phyloP scores from a whole-genome alignment of 2,113 vertebrate species.

The cat (Felis catus) region DNA sequence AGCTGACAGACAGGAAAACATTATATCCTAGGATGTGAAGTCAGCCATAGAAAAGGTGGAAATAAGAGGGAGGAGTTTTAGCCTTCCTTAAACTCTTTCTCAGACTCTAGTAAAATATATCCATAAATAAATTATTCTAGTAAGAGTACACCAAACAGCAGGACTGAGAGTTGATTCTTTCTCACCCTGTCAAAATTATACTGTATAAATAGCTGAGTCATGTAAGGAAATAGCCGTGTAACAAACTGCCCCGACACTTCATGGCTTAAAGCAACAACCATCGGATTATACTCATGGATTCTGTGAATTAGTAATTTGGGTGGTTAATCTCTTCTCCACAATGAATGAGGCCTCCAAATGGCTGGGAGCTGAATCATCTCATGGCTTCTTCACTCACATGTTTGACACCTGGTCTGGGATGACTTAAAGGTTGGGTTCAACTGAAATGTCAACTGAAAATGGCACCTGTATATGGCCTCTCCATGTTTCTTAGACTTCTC shows the following conservation, averaged over 20 bases:
- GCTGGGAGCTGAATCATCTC: background rate
- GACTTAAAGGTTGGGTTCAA: background rate
- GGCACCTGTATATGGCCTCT: background rate
- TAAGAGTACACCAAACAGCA: background rate
- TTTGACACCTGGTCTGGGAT: background rate
- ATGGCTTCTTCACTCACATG: background rate
- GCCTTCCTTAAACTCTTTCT: background rate
- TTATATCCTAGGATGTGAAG: background rate
- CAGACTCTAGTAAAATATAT: background rate
- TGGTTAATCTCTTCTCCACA: background rate
- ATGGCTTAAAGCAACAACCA: background rate
- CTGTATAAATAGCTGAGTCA: background rate
- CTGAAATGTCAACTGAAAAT: background rate
- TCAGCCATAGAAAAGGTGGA: background rate
- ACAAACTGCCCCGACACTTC: background rate
- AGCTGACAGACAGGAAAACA: background rate
- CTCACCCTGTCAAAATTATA: background rate
- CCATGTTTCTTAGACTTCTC: background rate
- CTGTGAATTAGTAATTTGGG: background rate
- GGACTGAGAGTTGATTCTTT: background rate
- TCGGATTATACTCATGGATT: background rate
- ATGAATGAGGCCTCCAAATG: background rate
- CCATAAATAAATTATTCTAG: background rate
- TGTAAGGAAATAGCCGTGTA: background rate
- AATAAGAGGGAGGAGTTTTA: background rate